Conservation (phyloP, 1,140 invertebrate species). For the Arctopsyche grandis region DNA sequence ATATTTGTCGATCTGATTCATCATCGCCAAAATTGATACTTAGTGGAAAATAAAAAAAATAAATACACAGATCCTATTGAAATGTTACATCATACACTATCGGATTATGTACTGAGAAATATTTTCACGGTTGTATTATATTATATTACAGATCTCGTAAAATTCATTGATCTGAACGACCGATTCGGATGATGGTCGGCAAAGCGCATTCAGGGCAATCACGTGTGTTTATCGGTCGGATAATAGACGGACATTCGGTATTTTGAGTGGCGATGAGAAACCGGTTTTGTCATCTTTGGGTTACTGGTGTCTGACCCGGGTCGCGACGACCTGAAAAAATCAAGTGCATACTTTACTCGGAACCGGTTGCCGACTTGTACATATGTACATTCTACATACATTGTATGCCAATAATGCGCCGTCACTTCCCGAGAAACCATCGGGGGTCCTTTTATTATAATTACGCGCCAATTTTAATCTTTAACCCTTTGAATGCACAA, state of each 20-base stretch:
- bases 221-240: background rate
- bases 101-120: too few relatives aligned
- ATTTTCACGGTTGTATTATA: too few relatives aligned
- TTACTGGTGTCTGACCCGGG: constrained; percentile 44
- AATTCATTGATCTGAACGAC: too few relatives aligned
- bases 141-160: too few relatives aligned
- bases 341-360: constrained; percentile 34
- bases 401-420: constrained; percentile 1
- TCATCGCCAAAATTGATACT: too few relatives aligned
- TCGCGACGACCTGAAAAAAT: constrained; percentile 40
- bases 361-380: constrained; percentile 23
- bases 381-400: too few relatives aligned
- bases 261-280: constrained; percentile 29
- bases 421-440: background rate
- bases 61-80: too few relatives aligned
- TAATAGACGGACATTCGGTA: background rate
- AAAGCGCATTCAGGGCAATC: background rate
- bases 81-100: too few relatives aligned
- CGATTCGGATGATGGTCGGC: background rate
- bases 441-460: too few relatives aligned
- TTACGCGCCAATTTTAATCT: background rate
- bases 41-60: too few relatives aligned
- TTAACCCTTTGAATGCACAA: background rate
- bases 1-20: too few relatives aligned
- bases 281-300: constrained; percentile 43